A percentile compares a stretch with the other conserved stretches of the same genome.
Evolutionary conservation across 1,140 invertebrate species (phyloP).

Genomic region (Nebria ingens): DNA sequence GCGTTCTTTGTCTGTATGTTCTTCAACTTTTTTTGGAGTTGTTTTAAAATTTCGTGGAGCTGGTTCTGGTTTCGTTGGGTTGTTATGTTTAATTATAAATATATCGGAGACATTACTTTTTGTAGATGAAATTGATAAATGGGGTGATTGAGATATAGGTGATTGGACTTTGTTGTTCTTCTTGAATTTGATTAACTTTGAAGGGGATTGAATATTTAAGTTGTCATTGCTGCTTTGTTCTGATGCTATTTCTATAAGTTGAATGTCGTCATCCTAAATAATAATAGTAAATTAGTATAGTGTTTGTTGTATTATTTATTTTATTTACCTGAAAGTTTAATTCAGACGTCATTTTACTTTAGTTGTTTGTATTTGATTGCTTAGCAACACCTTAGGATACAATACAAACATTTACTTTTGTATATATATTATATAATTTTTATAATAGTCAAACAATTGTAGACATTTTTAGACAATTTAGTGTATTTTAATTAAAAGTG

Average conservation of each 20-base stretch:
- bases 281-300: background rate
- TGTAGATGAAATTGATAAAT: background rate
- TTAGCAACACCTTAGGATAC: background rate
- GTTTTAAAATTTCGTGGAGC: background rate
- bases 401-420: too few relatives aligned
- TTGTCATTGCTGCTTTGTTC: background rate
- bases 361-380: constrained; percentile 1
- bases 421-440: background rate
- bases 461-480: background rate
- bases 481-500: constrained; percentile 11
- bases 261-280: background rate
- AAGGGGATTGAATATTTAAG: background rate
- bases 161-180: background rate
- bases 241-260: background rate
- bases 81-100: background rate
- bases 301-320: background rate
- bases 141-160: background rate
- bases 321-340: background rate
- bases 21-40: background rate
- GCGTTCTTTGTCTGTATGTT: background rate
- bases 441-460: background rate
- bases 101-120: background rate
- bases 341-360: background rate
- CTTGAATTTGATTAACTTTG: background rate
- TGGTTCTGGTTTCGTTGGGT: background rate